Conservation (phyloP, 1,140 invertebrate genomes). For the Agrypnia vestita region DNA sequence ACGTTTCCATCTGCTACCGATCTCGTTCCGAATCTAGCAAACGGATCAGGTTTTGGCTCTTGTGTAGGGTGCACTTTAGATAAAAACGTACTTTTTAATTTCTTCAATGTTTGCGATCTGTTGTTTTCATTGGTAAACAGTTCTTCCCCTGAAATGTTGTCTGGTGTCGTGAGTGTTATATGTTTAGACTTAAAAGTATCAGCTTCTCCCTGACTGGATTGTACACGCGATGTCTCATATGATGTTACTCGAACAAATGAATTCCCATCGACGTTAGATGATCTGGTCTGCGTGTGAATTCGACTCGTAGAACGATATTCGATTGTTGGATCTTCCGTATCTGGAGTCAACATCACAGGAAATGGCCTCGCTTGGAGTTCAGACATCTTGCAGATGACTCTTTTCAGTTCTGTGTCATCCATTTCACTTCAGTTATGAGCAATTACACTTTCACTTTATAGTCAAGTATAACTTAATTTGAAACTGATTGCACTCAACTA, state of each 20-base stretch:
- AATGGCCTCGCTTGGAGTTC: not conserved
- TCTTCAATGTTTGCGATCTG: slow-evolving; percentile 38
- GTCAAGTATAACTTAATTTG: not conserved
- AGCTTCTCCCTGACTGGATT: slow-evolving; percentile 17
- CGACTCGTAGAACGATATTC: slow-evolving; percentile 24
- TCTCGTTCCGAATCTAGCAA: slow-evolving; percentile 65
- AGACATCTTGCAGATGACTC: slow-evolving; percentile 1
- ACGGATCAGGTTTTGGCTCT: slow-evolving; percentile 59
- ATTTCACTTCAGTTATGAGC: slow-evolving; percentile 25
- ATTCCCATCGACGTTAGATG: not conserved
- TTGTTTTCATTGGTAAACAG: slow-evolving; percentile 20
- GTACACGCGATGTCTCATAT: slow-evolving; percentile 19
- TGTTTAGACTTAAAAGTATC: slow-evolving; percentile 21
- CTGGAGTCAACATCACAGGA: not conserved
- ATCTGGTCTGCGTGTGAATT: slow-evolving; percentile 4
- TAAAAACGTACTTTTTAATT: slow-evolving; percentile 39
- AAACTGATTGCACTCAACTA: not conserved
- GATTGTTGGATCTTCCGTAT: not conserved
- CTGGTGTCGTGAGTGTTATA: slow-evolving; percentile 8
- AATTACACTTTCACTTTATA: slow-evolving; percentile 15
- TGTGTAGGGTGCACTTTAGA: slow-evolving; percentile 5
- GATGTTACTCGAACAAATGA: slow-evolving; percentile 21
- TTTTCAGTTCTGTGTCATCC: slow-evolving; percentile 27
- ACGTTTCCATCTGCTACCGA: slow-evolving; percentile 60
- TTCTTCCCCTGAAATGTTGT: slow-evolving; percentile 30